Base-by-base conservation (phyloP, 2,888 invertebrate species). In the Eupithecia subfuscata region DNA sequence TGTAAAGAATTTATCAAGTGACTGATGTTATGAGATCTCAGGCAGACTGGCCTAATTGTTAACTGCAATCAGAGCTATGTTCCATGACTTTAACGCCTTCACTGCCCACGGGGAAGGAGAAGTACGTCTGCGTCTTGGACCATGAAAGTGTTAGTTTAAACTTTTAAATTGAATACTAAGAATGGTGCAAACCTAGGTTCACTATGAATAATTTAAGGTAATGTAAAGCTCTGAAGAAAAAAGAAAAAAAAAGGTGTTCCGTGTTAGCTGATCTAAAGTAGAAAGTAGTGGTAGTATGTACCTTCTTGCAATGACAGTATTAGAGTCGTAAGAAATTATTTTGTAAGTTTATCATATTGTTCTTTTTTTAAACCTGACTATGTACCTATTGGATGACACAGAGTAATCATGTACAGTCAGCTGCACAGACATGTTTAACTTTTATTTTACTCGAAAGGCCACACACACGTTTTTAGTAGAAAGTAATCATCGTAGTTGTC, bases 1-100 rank as follows among this genome's bases (percentile, higher is more conserved):
- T 63, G 22, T 65, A 70, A 69, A 56, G 70, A 71, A 71, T 69
- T 75, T 48, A 64, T 56, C 68, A 76, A 69, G 75, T 82, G 84
- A 86, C 85, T 86, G 90, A 89, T 77, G 81, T 85, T 85, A 74
- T 77, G 82, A 84, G 90, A 90, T 90, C 90, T 90, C 90, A 80
- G 88, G 87, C 87, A 77, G 76, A 80, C 69, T 75, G 85, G 86
- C 85, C 88, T 88, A 87, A 34, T n/a, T 40, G n/a, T 11, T 67
- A 12, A 40, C n/a, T 65, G 37, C 63, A 63, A 63, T 63, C 30
- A 30, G 16, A 64, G 64, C 65, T 34, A 65, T 65, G 34, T 67
- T 67, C 40, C 43, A 67, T 67, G 67, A 67, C 65, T 43, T 16
- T 37, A 30, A 30, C 30, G 30, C 30, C 1, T 30, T 30, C 30